Percentiles rank a stretch among this genome's conserved stretches.
Evolutionary conservation across 2,113 vertebrate genomes (phyloP).

Genomic region (Leptobrachium ailaonicum): DNA sequence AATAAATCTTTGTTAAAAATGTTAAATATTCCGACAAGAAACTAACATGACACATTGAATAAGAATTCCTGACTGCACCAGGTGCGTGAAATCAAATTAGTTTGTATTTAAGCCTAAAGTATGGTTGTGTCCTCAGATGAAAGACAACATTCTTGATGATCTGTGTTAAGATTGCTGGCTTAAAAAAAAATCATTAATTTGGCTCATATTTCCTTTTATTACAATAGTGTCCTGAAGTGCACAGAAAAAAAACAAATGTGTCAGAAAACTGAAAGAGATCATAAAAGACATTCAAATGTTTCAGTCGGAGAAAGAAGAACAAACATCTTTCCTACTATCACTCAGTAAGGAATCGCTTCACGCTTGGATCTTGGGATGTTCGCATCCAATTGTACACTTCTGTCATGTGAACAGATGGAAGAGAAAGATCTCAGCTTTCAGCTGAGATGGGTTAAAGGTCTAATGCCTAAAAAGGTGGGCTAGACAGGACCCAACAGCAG

Average conservation of each 20-base stretch:
- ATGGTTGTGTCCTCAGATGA: constrained; percentile 9
- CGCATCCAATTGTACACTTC: constrained; percentile 57
- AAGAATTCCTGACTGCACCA: neutral
- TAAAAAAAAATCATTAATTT: constrained; percentile 34
- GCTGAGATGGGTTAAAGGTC: constrained; percentile 56
- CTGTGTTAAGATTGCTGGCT: constrained; percentile 16
- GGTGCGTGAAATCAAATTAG: constrained; percentile 22
- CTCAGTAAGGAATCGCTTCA: constrained; percentile 56
- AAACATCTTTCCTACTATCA: constrained; percentile 61
- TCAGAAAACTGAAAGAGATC: constrained; percentile 54
- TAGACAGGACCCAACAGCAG: constrained; percentile 52
- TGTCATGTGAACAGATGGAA: constrained; percentile 65
- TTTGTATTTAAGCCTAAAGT: constrained; percentile 25
- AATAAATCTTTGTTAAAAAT: constrained; percentile 2
- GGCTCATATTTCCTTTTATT: constrained; percentile 17
- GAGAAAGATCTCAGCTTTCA: constrained; percentile 61
- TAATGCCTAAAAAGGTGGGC: constrained; percentile 52
- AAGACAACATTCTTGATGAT: constrained; percentile 33
- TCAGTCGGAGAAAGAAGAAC: constrained; percentile 50
- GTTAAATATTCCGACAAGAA: neutral
- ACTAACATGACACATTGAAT: neutral
- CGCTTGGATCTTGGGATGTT: constrained; percentile 51
- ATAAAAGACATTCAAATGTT: constrained; percentile 52
- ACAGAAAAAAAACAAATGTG: constrained; percentile 44
- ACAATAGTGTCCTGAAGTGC: constrained; percentile 47